Base-by-base conservation (phyloP, 2,888 invertebrate genomes). In the Mallateleia sp. region DNA sequence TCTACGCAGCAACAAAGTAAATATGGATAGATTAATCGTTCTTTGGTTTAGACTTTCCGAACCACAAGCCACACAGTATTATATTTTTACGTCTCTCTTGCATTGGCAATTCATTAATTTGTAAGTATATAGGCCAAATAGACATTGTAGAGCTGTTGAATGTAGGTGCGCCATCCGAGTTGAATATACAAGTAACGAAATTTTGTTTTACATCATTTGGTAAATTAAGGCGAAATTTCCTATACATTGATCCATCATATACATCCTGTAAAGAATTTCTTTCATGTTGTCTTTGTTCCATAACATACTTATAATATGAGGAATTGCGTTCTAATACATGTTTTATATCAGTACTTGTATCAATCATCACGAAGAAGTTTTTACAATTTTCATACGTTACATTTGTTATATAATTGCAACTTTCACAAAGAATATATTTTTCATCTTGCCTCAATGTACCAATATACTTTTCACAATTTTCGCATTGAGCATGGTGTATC, bases 51-150 rank as follows among this genome's bases (percentile, higher is more conserved):
- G 38, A 38, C 11, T 38, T 38, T 8, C 38, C 38, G 11, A 38
- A 38, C 38, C 38, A 38, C 11, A 38, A 38, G 2, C 38, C 38
- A 14, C 38, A 38, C 11, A 38, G 2, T 9, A 38, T 38, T 38
- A 38, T 42, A 32, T 22, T 58, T 9, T n/a, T 38, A 8, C 20
- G 28, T 24, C 67, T 38, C 20, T 42, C 22, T 42, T 54, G n/a
- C 5, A 78, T 25, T 9, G 58, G 77, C 9, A 18, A n/a, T 2
- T 78, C 56, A 54, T 78, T 78, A 7, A 69, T 54, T 69, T 34
- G 38, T 15, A 69, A 15, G n/a, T 45, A 54, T 2, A 69, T 34
- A 2, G 69, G 69, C 69, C 69, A 54, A 54, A 69, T 54, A 32
- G 52, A 54, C 9, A 52, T 20, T 3, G 20, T 24, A 15, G 52